Evolutionary conservation across 2,113 vertebrate species (phyloP).

Genomic region (Urocynchramus pylzowi): DNA sequence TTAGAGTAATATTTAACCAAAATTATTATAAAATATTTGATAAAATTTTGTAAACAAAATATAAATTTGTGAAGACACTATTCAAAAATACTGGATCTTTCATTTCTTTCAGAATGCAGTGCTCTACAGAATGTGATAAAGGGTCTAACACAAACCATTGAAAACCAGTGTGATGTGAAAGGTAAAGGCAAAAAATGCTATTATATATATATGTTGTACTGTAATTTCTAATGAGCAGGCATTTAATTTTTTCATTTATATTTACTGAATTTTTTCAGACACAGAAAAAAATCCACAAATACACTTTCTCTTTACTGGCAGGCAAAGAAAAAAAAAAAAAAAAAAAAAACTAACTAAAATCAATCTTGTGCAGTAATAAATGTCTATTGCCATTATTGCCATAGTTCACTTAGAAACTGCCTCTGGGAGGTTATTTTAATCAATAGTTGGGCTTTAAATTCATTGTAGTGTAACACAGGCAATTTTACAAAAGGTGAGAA

Average conservation of each 20-base stretch:
- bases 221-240: not conserved
- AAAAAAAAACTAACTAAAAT: not conserved
- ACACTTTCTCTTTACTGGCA: too few relatives aligned
- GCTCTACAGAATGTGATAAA: constrained; percentile 77
- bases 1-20: not conserved
- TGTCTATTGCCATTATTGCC: not conserved
- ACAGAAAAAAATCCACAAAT: too few relatives aligned
- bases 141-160: constrained; percentile 81
- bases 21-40: not conserved
- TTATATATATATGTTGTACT: not conserved
- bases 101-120: constrained; percentile 79
- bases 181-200: constrained; percentile 69
- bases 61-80: not conserved
- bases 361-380: not conserved
- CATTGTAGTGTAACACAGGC: not conserved
- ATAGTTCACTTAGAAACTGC: not conserved
- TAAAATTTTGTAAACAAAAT: not conserved
- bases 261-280: not conserved
- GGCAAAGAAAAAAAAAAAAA: not conserved
- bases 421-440: not conserved
- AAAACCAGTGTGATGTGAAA: constrained; percentile 85
- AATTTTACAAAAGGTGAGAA: not conserved
- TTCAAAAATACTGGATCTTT: not conserved
- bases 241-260: not conserved
- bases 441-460: not conserved